These are phyloP conservation scores for Synanthedon formicaeformis DNA, from an alignment of 2,888 invertebrate genomes.

Conservation along the genomic window DNA sequence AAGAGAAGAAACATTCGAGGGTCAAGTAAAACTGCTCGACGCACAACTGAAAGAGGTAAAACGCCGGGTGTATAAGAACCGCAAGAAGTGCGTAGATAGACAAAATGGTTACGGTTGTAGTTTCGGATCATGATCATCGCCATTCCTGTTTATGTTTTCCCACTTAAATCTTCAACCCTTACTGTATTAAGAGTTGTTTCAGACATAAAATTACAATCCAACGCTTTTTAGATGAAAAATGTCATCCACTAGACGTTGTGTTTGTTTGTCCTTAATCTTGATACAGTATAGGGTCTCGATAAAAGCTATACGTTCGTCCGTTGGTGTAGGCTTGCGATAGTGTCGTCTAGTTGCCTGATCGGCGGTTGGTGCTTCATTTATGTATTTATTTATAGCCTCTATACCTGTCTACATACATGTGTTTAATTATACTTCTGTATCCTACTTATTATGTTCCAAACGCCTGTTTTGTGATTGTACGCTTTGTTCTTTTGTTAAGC, in stretches of 20 bases:
- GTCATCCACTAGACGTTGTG: neutral
- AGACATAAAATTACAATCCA: no score
- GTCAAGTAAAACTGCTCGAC: slow-evolving; percentile 90
- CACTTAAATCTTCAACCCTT: slow-evolving; percentile 9
- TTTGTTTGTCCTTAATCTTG: slow-evolving; percentile 4
- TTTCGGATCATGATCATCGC: slow-evolving; percentile 47
- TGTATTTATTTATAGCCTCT: slow-evolving; percentile 46
- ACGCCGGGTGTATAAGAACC: slow-evolving; percentile 22
- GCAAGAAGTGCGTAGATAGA: slow-evolving; percentile 38
- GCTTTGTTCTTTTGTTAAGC: slow-evolving; percentile 16
- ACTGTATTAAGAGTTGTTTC: slow-evolving; percentile 3
- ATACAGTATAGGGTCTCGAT: slow-evolving; percentile 12
- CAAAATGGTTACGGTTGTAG: slow-evolving; percentile 58
- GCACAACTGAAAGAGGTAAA: slow-evolving; percentile 94
- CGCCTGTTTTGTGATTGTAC: slow-evolving; percentile 57
- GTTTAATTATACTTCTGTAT: slow-evolving; percentile 39
- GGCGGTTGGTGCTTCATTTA: slow-evolving; percentile 69
- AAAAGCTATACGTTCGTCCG: slow-evolving; percentile 25
- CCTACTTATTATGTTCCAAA: slow-evolving; percentile 30
- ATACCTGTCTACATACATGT: slow-evolving; percentile 41
- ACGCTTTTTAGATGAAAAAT: no score
- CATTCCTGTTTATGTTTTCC: slow-evolving; percentile 23
- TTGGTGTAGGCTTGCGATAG: slow-evolving; percentile 49
- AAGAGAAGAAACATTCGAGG: slow-evolving; percentile 94
- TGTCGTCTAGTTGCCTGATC: slow-evolving; percentile 32